phyloP scores from a whole-genome alignment of 1,140 invertebrate genomes.

The Drosophila pruinosa region DNA sequence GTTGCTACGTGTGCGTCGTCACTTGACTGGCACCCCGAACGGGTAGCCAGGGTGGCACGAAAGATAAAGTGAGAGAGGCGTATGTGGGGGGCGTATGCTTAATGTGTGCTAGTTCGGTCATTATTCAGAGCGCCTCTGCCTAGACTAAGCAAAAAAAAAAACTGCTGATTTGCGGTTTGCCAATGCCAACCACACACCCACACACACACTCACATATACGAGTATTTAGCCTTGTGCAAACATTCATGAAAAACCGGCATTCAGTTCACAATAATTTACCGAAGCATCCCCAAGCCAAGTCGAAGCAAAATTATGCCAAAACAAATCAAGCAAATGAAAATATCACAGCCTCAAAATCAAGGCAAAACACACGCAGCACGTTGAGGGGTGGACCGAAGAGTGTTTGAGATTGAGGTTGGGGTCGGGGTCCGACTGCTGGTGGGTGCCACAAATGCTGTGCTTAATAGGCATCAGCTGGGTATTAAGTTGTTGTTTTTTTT shows the following conservation, averaged over 20 bases:
- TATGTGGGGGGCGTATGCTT: slow-evolving; percentile 58
- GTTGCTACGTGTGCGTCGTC: slow-evolving; percentile 78
- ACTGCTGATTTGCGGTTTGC: slow-evolving; percentile 72
- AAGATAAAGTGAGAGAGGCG: background rate
- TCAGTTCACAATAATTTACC: slow-evolving; percentile 56
- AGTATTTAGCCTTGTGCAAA: background rate
- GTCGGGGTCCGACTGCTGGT: background rate
- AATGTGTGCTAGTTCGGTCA: slow-evolving; percentile 52
- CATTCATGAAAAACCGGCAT: background rate
- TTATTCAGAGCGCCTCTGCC: slow-evolving; percentile 44
- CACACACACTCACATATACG: background rate
- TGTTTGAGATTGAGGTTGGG: background rate
- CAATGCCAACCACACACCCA: slow-evolving; percentile 34
- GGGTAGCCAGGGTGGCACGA: background rate
- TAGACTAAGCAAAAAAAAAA: slow-evolving; percentile 23
- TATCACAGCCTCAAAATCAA: slow-evolving; percentile 77
- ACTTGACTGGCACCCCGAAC: slow-evolving; percentile 38
- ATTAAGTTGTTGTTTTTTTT: slow-evolving; percentile 78
- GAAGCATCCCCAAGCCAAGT: slow-evolving; percentile 26
- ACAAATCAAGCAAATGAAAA: slow-evolving; percentile 81
- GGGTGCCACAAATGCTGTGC: slow-evolving; percentile 77
- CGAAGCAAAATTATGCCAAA: slow-evolving; percentile 72
- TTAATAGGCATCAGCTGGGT: slow-evolving; percentile 81
- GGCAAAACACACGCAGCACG: slow-evolving; percentile 55
- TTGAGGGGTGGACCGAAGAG: background rate